phyloP scores from a whole-genome alignment of 37 sponge, comb jelly and placozoan genomes.

The Spongilla lacustris region DNA sequence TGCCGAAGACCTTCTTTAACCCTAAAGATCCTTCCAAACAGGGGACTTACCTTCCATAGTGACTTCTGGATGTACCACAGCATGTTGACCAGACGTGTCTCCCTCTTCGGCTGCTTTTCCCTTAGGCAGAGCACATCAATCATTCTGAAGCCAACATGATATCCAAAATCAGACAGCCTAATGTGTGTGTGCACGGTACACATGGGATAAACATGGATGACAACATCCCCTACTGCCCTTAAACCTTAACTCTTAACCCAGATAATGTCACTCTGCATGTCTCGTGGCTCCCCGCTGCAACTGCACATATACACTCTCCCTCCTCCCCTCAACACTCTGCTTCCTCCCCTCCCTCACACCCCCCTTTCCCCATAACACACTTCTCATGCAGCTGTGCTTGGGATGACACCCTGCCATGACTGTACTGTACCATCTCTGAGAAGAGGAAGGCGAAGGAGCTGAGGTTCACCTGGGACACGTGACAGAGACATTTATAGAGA shows the following conservation, averaged over 20 bases:
- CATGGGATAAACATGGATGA: no score
- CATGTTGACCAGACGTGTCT: constrained; percentile 84
- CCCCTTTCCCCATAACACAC: constrained; percentile 45
- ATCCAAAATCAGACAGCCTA: constrained; percentile 78
- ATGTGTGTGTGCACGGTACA: not conserved
- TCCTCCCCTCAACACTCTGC: not conserved
- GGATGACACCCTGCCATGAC: constrained; percentile 78
- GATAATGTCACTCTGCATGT: no score
- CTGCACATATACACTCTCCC: not conserved
- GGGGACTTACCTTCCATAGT: constrained; percentile 89
- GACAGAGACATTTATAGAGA: not conserved
- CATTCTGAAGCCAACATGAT: constrained; percentile 88
- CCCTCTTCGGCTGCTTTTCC: constrained; percentile 83
- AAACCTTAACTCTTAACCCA: no score
- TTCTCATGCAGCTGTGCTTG: constrained; percentile 91
- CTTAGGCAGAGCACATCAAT: constrained; percentile 84
- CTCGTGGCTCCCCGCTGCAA: no score
- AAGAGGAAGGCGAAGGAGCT: constrained; percentile 94
- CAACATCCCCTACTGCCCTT: no score
- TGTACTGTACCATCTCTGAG: constrained; percentile 96
- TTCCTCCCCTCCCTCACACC: not conserved
- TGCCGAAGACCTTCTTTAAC: no score
- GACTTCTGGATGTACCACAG: constrained; percentile 91
- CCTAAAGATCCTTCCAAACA: no score
- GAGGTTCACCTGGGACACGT: constrained; percentile 67